Evolutionary conservation across 2,113 vertebrate species (phyloP).

Genomic region (Misgurnus mizolepis): DNA sequence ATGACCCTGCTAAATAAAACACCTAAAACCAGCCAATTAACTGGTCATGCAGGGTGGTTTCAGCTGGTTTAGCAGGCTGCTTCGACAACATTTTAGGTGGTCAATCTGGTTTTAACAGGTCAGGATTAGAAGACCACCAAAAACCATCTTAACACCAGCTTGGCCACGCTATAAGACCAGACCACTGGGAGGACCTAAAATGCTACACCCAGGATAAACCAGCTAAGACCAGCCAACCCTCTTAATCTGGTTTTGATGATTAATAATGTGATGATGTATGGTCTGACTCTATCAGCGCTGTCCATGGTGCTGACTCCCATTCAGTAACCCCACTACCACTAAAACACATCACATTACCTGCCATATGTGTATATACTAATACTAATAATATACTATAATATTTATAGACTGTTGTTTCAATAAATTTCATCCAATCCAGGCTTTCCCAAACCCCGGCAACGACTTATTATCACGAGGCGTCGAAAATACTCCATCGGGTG

Average conservation of each 20-base stretch:
- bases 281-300: slow-evolving; percentile 52
- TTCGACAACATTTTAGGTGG: too few relatives aligned
- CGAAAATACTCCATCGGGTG: not conserved
- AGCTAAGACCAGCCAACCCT: too few relatives aligned
- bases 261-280: slow-evolving; percentile 15
- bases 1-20: too few relatives aligned
- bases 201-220: too few relatives aligned
- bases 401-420: not conserved
- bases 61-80: too few relatives aligned
- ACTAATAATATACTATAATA: not conserved
- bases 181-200: too few relatives aligned
- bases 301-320: slow-evolving; percentile 71
- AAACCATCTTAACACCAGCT: too few relatives aligned
- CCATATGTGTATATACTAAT: accelerated
- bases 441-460: not conserved
- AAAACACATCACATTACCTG: not conserved
- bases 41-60: too few relatives aligned
- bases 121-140: too few relatives aligned
- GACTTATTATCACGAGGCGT: not conserved
- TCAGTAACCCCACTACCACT: not conserved
- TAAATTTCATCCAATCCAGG: not conserved
- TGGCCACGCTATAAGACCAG: too few relatives aligned
- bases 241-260: not conserved
- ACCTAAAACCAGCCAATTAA: too few relatives aligned
- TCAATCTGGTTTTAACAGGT: too few relatives aligned